Conservation (phyloP, 2,888 invertebrate genomes). For the Eristalis pertinax region DNA sequence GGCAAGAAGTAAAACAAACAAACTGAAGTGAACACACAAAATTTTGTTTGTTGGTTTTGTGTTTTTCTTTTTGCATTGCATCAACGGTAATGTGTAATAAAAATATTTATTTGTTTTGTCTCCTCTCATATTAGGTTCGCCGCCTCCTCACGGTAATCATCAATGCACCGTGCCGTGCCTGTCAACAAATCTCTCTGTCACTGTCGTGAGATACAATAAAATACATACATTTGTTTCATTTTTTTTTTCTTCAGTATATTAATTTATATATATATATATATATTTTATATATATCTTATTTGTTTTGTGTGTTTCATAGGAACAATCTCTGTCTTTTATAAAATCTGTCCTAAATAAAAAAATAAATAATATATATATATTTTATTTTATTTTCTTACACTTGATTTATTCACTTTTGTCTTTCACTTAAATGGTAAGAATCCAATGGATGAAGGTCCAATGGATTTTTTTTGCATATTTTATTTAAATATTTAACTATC, state of each 20-base stretch:
- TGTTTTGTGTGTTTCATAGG: conserved; percentile 74
- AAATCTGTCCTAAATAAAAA: conserved; percentile 76
- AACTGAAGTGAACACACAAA: background rate
- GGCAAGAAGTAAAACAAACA: too few species aligned
- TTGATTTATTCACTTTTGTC: conserved; percentile 15
- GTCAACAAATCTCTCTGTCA: conserved; percentile 27
- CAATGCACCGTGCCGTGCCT: conserved; percentile 30
- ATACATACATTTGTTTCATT: conserved; percentile 45
- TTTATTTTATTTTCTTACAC: conserved; percentile 29
- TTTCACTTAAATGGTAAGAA: conserved; percentile 63
- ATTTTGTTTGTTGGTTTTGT: conserved; percentile 17
- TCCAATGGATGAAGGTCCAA: conserved; percentile 63
- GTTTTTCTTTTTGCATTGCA: conserved; percentile 17
- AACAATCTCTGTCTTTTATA: conserved; percentile 76
- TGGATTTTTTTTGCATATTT: conserved; percentile 41
- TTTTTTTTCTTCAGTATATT: conserved; percentile 80
- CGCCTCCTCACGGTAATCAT: conserved; percentile 1
- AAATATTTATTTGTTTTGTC: conserved; percentile 57
- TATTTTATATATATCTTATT: conserved; percentile 74
- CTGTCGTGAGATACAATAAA: conserved; percentile 38
- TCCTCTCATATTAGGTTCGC: conserved; percentile 50
- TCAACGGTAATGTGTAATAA: conserved; percentile 59
- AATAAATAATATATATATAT: conserved; percentile 74
- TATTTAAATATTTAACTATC: conserved; percentile 48
- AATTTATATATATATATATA: conserved; percentile 79